A percentile compares a stretch with the other conserved stretches of the same genome.
These are phyloP conservation scores for Blennius ocellaris DNA, from an alignment of 2,113 vertebrate genomes.

Conservation along the genomic window DNA sequence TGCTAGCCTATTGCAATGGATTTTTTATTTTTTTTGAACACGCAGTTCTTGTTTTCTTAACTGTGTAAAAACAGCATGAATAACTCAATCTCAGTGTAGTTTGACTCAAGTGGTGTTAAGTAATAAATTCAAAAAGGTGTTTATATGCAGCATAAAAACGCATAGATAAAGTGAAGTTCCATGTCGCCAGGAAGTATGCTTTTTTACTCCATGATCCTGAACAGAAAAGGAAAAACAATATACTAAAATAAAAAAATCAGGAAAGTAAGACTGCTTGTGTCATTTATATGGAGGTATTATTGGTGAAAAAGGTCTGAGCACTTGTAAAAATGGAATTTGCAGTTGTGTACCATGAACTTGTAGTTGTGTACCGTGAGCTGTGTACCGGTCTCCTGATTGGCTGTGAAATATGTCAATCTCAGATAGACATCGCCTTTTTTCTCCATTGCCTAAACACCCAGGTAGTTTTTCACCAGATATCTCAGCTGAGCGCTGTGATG, in stretches of 20 bases:
- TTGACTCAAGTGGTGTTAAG: neutral
- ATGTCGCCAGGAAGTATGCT: neutral
- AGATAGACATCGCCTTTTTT: too few relatives aligned
- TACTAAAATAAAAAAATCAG: slow-evolving; percentile 2
- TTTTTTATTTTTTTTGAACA: too few relatives aligned
- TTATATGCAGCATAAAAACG: slow-evolving; percentile 1
- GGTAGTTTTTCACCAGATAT: too few relatives aligned
- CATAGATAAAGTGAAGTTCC: slow-evolving; percentile 1
- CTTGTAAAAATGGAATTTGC: too few relatives aligned
- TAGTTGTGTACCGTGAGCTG: too few relatives aligned
- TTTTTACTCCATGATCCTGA: neutral
- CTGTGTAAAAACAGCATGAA: neutral
- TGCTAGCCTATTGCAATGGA: neutral
- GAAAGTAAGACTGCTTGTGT: neutral
- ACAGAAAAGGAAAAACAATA: slow-evolving; percentile 15
- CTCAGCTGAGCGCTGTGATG: too few relatives aligned
- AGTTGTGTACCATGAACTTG: too few relatives aligned
- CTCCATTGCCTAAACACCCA: too few relatives aligned
- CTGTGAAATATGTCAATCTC: too few relatives aligned
- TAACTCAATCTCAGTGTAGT: neutral
- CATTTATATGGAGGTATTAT: neutral
- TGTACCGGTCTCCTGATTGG: too few relatives aligned
- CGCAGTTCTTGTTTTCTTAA: neutral
- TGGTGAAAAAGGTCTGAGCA: too few relatives aligned
- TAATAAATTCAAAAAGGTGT: slow-evolving; percentile 10